These are phyloP conservation scores for Augochlora pura DNA, from an alignment of 1,140 invertebrate genomes.

Conservation along the genomic window DNA sequence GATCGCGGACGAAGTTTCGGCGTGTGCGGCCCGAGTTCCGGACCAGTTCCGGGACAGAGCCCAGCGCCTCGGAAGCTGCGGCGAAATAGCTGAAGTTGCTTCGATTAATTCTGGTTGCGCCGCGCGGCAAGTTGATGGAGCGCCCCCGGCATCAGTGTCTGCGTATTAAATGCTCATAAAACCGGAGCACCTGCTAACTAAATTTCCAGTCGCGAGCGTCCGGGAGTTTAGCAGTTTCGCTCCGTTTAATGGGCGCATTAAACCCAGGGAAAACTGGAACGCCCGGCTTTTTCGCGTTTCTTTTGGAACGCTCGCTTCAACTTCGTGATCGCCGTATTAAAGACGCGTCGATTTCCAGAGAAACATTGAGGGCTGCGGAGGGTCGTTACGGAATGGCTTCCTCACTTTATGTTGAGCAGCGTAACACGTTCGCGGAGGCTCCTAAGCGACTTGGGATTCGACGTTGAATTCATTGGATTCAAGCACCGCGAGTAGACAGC, in stretches of 20 bases:
- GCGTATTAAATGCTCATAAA: constrained; percentile 50
- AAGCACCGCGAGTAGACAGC: no score
- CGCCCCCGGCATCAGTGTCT: constrained; percentile 26
- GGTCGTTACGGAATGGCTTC: background rate
- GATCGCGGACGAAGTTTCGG: constrained; percentile 16
- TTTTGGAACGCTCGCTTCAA: background rate
- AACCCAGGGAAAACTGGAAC: background rate
- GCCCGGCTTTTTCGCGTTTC: background rate
- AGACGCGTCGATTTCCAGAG: background rate
- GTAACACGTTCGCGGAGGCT: no score
- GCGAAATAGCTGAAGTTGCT: constrained; percentile 55
- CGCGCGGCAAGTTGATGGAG: constrained; percentile 48
- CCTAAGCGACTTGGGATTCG: no score
- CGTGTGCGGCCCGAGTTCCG: background rate
- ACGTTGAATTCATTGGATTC: no score
- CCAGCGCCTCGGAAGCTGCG: constrained; percentile 39
- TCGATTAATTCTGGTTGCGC: constrained; percentile 59
- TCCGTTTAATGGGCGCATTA: constrained; percentile 3
- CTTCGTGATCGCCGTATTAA: background rate
- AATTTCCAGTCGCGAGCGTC: constrained; percentile 8
- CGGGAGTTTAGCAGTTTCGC: constrained; percentile 6
- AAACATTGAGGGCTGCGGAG: background rate
- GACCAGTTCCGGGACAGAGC: no score
- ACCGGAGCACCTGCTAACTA: constrained; percentile 39
- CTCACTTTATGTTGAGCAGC: no score